Conservation (phyloP, 2,113 vertebrate genomes). For the Corythornis madagascariensis region DNA sequence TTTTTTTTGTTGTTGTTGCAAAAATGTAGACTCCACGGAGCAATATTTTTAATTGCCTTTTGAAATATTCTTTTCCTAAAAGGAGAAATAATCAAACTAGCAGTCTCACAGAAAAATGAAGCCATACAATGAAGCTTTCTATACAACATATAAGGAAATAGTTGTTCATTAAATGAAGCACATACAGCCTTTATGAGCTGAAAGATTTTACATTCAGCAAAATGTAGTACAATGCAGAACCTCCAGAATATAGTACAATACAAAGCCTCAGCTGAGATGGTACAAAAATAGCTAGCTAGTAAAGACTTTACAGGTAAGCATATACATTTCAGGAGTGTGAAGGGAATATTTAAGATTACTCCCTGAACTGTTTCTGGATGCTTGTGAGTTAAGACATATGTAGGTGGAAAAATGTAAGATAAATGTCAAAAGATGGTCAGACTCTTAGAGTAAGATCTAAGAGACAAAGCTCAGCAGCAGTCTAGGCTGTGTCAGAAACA, state of each 20-base stretch:
- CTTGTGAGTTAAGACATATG: not conserved
- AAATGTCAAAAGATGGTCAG: not conserved
- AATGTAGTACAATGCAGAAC: not conserved
- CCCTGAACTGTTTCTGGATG: not conserved
- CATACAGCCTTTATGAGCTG: not conserved
- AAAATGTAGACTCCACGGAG: not conserved
- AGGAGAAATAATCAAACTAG: conserved; percentile 21
- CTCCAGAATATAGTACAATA: not conserved
- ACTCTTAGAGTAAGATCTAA: conserved; percentile 13
- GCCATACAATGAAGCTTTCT: not conserved
- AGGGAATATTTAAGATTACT: not conserved
- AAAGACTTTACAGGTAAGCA: not conserved
- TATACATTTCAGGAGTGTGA: not conserved
- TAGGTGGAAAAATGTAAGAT: not conserved
- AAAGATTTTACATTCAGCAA: not conserved
- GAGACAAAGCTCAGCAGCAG: not conserved
- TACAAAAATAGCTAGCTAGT: not conserved
- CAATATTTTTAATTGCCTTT: conserved; percentile 59
- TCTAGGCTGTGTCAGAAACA: not conserved
- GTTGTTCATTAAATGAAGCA: not conserved
- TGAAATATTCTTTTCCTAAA: not conserved
- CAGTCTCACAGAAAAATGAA: not conserved
- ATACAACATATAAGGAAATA: not conserved
- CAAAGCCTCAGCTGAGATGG: not conserved
- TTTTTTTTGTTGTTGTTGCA: conserved; percentile 31